phyloP scores from a whole-genome alignment of 2,888 invertebrate species.

The Temnothorax unifasciatus region DNA sequence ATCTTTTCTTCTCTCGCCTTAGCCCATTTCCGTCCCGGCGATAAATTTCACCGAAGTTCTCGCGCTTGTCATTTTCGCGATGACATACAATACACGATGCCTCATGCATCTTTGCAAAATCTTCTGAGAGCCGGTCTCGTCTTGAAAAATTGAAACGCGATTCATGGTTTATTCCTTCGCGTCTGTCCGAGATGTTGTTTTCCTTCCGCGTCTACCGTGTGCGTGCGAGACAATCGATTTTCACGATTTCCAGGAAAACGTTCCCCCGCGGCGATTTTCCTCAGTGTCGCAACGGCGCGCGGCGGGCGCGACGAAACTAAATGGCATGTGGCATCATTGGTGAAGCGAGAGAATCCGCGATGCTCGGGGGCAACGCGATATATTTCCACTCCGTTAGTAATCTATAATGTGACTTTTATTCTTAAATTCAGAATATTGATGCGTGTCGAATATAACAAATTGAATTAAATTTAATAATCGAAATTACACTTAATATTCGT shows the following conservation, averaged over 20 bases:
- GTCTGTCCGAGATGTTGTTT: conserved; percentile 41
- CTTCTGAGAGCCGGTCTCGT: conserved; percentile 28
- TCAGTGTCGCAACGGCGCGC: not conserved
- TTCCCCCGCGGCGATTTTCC: not conserved
- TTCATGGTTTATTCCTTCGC: conserved; percentile 38
- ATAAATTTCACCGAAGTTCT: conserved; percentile 49
- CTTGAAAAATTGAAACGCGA: conserved; percentile 49
- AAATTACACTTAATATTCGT: not conserved
- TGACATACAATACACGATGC: conserved; percentile 46
- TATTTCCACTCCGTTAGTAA: not conserved
- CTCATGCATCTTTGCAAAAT: conserved; percentile 51
- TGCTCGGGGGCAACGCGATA: not conserved
- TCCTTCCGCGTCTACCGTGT: conserved; percentile 7
- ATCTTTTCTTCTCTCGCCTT: conserved; percentile 35
- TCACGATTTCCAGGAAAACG: not conserved
- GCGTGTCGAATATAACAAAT: not conserved
- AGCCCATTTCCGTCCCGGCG: conserved; percentile 33
- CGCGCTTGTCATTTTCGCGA: conserved; percentile 53
- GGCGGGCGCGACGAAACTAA: conserved; percentile 6
- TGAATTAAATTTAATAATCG: not conserved
- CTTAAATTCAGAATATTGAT: not conserved
- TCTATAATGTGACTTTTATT: not conserved
- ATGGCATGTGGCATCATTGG: conserved; percentile 4
- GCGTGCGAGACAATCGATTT: conserved; percentile 46
- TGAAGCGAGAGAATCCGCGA: conserved; percentile 13